Evolutionary conservation across 2,797 vertebrate species (phyloP), one percentile per base, ranked within the genome.

Genomic region (Sibirionetta formosa): DNA sequence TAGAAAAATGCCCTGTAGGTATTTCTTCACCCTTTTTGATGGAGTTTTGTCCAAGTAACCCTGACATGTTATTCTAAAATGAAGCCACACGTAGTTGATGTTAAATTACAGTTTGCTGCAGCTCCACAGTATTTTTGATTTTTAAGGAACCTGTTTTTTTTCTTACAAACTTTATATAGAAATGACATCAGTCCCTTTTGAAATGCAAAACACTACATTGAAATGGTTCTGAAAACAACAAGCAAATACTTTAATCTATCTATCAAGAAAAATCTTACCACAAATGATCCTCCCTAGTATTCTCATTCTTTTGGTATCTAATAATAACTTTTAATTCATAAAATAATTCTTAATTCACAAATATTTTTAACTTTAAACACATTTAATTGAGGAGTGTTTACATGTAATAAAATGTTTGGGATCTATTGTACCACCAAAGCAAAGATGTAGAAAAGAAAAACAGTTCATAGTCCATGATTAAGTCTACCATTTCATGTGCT

Each of bases 391-490:
- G 48, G 23, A 53, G 3, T 56, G 8, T 20, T 29, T 38, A 22
- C 0, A 2, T 44, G 23, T 29, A 68, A 51, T 9, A 57, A 86
- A 90, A 31, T 44, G 1, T 7, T 53, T 82, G 46, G 16, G 7
- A 36, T 50, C 29, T 65, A 6, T 44, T 53, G 31, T 40, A 50
- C 5, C 12, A 29, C 18, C 31, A 57, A 24, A 68, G 79, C 4
- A 23, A 85, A 76, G 79, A 58, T 4, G 2, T 53, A 91, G 63
- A 72, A 15, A 53, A 70, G 36, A 42, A 68, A 38, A 29, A 56
- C 11, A 22, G 16, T 20, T 56, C 31, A 4, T 11, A 51, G 9
- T 14, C 38, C 29, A 73, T 0, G 0, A 4, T 26, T 35, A 84
- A 72, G 29, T 53, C 18, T 44, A 38, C 1, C 14, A 53, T 64